phyloP scores from a whole-genome alignment of 2,113 vertebrate genomes.

The Dipodomys ordii region DNA sequence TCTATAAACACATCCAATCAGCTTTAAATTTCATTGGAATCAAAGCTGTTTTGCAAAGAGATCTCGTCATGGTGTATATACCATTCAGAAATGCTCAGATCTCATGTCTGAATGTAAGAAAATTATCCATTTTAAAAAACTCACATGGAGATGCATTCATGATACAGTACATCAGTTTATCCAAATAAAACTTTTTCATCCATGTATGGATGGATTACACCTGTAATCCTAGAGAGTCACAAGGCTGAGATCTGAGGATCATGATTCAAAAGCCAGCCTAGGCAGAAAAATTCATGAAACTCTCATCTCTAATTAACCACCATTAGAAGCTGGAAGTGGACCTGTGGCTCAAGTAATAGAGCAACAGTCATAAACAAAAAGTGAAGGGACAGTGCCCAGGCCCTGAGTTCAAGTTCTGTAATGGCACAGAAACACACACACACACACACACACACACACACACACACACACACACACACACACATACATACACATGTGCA shows the following conservation, averaged over 20 bases:
- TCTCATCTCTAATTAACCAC: too few species aligned
- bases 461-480: not conserved
- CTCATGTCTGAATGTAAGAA: not conserved
- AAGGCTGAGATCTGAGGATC: too few species aligned
- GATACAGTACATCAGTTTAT: constrained; percentile 32
- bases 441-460: not conserved
- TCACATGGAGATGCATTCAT: not conserved
- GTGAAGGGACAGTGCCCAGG: too few species aligned
- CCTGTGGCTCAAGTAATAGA: too few species aligned
- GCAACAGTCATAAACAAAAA: too few species aligned
- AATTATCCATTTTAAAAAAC: not conserved
- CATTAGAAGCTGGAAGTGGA: too few species aligned
- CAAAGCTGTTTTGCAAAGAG: not conserved
- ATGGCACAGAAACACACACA: too few species aligned
- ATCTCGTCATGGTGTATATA: not conserved
- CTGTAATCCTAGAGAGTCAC: too few species aligned
- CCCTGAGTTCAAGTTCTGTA: too few species aligned
- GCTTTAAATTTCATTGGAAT: not conserved
- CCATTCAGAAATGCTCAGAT: constrained; percentile 28
- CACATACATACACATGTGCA: not conserved
- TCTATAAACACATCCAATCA: not conserved
- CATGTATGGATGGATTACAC: too few species aligned
- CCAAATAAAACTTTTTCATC: constrained; percentile 39
- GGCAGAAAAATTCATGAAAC: too few species aligned
- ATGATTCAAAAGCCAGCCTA: too few species aligned